phyloP scores from a whole-genome alignment of 2,888 invertebrate species.

The Sinohyriopsis cumingii region DNA sequence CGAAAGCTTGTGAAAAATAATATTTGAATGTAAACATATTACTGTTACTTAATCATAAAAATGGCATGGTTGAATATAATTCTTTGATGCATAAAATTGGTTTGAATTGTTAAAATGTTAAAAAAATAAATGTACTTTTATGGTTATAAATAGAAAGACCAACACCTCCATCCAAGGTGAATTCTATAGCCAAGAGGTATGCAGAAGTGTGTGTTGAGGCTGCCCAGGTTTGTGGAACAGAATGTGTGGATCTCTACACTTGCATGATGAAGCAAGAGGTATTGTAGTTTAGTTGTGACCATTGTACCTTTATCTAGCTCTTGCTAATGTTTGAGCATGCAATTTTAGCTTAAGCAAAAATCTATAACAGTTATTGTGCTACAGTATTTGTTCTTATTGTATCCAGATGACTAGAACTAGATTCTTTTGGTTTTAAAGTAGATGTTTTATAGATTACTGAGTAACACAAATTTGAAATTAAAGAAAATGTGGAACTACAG shows the following conservation, averaged over 20 bases:
- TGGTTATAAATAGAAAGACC: too few species aligned
- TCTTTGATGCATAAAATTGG: too few species aligned
- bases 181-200: slow-evolving; percentile 52
- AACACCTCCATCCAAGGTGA: slow-evolving; percentile 10
- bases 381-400: too few species aligned
- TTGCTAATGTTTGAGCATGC: background rate
- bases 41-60: background rate
- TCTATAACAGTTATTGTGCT: background rate
- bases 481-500: too few species aligned
- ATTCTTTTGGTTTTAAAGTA: too few species aligned
- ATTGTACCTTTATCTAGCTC: background rate
- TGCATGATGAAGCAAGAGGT: slow-evolving; percentile 58
- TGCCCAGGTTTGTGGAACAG: slow-evolving; percentile 50
- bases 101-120: background rate
- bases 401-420: too few species aligned
- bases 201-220: slow-evolving; percentile 54
- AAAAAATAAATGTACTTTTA: background rate
- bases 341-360: background rate
- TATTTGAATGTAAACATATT: background rate
- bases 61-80: too few species aligned
- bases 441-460: too few species aligned
- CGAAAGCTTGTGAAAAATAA: background rate
- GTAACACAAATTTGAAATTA: too few species aligned
- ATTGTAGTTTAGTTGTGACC: slow-evolving; percentile 3
- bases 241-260: slow-evolving; percentile 59